These are phyloP conservation scores for Eudasyphora cyanicolor DNA, from an alignment of 2,888 invertebrate genomes.

Conservation along the genomic window DNA sequence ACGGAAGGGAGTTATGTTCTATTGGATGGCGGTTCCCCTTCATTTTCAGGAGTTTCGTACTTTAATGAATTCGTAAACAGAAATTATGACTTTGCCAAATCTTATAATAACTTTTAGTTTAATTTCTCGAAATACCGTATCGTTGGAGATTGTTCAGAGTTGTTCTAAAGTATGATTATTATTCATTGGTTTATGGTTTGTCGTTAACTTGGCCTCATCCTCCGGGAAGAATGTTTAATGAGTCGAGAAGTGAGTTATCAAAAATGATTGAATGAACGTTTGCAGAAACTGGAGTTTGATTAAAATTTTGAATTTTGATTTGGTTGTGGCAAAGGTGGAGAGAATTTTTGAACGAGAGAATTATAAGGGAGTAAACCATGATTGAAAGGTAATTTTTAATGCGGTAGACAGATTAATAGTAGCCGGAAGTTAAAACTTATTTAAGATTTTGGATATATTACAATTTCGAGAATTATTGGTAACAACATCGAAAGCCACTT, in stretches of 20 bases:
- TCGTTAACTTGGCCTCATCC: conserved; percentile 53
- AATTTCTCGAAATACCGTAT: conserved; percentile 49
- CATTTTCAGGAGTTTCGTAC: conserved; percentile 18
- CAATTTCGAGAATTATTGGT: no score
- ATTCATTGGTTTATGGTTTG: conserved; percentile 63
- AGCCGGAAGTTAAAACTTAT: no score
- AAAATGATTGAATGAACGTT: conserved; percentile 42
- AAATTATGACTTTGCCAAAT: conserved; percentile 64
- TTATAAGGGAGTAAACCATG: not conserved
- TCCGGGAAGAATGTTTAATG: conserved; percentile 50
- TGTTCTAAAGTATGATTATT: conserved; percentile 46
- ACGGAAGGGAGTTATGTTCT: conserved; percentile 12
- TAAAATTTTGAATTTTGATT: conserved; percentile 39
- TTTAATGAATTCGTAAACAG: conserved; percentile 65
- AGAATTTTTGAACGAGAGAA: no score
- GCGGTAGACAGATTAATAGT: no score
- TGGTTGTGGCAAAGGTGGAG: not conserved
- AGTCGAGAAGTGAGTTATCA: conserved; percentile 48
- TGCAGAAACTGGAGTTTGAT: conserved; percentile 52
- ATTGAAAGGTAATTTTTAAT: no score
- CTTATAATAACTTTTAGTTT: conserved; percentile 65
- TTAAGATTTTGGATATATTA: no score
- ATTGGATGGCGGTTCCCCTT: conserved; percentile 8
- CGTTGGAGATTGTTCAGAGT: conserved; percentile 28
- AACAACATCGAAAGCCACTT: no score